phyloP scores from a whole-genome alignment of 2,888 invertebrate species.

The Deilephila elpenor region DNA sequence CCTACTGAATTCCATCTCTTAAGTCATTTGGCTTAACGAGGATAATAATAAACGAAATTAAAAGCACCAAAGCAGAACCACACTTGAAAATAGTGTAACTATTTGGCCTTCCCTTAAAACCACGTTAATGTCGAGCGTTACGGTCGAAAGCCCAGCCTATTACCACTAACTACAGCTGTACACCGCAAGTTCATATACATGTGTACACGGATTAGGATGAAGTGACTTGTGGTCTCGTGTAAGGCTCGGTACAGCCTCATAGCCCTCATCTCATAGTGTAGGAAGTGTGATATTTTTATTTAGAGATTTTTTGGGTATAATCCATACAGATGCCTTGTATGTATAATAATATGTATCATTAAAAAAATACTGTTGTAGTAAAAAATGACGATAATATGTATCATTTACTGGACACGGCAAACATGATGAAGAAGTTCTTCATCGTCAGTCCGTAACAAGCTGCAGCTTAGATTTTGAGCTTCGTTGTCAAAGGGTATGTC shows the following conservation, averaged over 20 bases:
- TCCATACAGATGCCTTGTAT: no score
- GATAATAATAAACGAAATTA: not conserved
- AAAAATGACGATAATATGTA: no score
- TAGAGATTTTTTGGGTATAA: no score
- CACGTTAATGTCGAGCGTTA: conserved; percentile 3
- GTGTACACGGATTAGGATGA: not conserved
- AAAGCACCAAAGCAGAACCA: not conserved
- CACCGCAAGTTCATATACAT: not conserved
- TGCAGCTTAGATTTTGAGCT: no score
- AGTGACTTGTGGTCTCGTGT: conserved; percentile 3
- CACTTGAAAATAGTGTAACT: conserved; percentile 5
- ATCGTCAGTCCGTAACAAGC: no score
- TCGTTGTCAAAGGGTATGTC: no score
- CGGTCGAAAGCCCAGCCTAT: conserved; percentile 6
- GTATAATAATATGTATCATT: no score
- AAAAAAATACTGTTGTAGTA: no score
- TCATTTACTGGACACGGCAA: no score
- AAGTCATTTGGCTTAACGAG: not conserved
- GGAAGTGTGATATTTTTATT: no score
- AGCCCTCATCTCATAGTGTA: not conserved
- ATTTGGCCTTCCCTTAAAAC: conserved; percentile 4
- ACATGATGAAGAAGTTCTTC: no score
- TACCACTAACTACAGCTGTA: conserved; percentile 6
- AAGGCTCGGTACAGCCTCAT: not conserved
- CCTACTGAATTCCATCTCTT: no score